Percentiles rank a stretch among this genome's conserved stretches.
phyloP scores from a whole-genome alignment of 2,113 vertebrate species.

The Dromaius novaehollandiae region DNA sequence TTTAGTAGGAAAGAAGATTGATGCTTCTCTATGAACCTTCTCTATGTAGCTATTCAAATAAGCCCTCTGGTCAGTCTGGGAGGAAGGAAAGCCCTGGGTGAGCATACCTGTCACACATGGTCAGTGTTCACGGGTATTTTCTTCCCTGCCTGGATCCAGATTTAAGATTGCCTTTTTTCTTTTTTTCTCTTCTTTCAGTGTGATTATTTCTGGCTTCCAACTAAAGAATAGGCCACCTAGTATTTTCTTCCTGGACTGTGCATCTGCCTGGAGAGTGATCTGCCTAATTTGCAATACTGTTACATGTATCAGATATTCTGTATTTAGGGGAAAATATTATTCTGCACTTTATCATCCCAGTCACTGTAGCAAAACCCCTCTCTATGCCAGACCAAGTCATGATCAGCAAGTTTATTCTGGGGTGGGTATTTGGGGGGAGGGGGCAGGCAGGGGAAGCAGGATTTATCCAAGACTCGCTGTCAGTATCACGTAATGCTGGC shows the following conservation, averaged over 20 bases:
- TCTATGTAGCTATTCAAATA: not conserved
- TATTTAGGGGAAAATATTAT: not conserved
- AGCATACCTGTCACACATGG: not conserved
- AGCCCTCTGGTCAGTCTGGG: not conserved
- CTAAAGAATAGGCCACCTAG: not conserved
- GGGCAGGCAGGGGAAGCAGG: not conserved
- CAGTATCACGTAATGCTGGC: not conserved
- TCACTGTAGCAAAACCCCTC: not conserved
- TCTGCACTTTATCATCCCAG: not conserved
- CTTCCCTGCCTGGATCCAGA: not conserved
- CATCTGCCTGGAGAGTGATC: not conserved
- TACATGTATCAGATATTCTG: not conserved
- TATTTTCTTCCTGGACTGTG: not conserved
- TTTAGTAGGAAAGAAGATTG: not conserved
- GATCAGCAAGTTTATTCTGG: not conserved
- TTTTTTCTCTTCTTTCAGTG: accelerated
- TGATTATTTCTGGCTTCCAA: not conserved
- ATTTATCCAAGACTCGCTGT: not conserved
- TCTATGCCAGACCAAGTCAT: not conserved
- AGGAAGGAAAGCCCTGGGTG: not conserved
- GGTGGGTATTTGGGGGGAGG: not conserved
- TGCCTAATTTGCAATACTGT: not conserved
- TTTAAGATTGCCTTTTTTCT: not conserved
- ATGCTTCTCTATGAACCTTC: not conserved
- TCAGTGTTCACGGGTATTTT: not conserved